Evolutionary conservation across 1,140 invertebrate species (phyloP).

Genomic region (Eciton burchellii): DNA sequence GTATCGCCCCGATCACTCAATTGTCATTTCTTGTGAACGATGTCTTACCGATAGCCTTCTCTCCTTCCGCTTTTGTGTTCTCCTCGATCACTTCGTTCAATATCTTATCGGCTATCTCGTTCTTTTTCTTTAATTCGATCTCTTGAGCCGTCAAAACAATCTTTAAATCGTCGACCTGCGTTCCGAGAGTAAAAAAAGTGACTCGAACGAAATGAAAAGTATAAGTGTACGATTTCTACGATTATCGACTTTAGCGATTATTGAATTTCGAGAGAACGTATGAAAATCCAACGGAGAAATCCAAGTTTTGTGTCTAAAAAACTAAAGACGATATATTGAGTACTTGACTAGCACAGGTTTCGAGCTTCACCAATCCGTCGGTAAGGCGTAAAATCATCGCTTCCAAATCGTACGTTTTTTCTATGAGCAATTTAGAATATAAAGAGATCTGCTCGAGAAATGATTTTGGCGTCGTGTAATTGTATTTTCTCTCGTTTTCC

Average conservation of each 20-base stretch:
- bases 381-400: conserved; percentile 93
- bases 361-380: conserved; percentile 95
- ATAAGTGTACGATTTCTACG: too few species aligned
- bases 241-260: too few species aligned
- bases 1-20: background rate
- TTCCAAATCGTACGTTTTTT: conserved; percentile 92
- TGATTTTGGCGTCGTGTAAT: conserved; percentile 98
- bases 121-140: conserved; percentile 94
- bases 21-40: background rate
- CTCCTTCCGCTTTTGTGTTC: conserved; percentile 95
- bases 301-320: too few species aligned
- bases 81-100: conserved; percentile 95
- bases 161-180: conserved; percentile 89
- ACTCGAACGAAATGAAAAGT: background rate
- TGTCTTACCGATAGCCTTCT: conserved; percentile 91
- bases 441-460: conserved; percentile 97
- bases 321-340: background rate
- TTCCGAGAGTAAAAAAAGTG: background rate
- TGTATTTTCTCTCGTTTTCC: conserved; percentile 95
- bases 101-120: conserved; percentile 95
- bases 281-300: too few species aligned
- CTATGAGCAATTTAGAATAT: conserved; percentile 92
- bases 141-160: conserved; percentile 95
- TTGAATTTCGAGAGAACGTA: too few species aligned
- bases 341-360: conserved; percentile 93